These are phyloP conservation scores for Hyles euphorbiae DNA, from an alignment of 1,140 invertebrate species.

Conservation along the genomic window DNA sequence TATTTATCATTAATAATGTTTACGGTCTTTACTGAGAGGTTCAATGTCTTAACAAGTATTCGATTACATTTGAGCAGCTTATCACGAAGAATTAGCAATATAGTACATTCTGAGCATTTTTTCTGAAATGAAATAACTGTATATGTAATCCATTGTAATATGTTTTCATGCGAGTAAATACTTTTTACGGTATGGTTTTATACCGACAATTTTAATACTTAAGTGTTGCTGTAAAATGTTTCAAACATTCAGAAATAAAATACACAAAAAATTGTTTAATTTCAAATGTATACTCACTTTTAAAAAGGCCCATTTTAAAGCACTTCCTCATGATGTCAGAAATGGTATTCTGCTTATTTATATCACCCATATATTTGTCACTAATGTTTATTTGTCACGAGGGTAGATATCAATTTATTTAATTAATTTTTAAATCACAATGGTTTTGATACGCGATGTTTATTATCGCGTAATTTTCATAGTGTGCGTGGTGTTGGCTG, in stretches of 20 bases:
- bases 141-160: too few relatives aligned
- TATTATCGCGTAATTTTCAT: slow-evolving; percentile 8
- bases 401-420: background rate
- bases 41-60: too few relatives aligned
- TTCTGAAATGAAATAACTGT: too few relatives aligned
- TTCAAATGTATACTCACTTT: slow-evolving; percentile 49
- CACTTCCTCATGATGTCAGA: slow-evolving; percentile 61
- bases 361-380: slow-evolving; percentile 42
- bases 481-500: slow-evolving; percentile 23
- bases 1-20: too few relatives aligned
- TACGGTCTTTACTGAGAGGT: too few relatives aligned
- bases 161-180: too few relatives aligned
- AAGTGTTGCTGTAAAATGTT: too few relatives aligned
- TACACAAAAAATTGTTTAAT: background rate
- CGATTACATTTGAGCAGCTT: too few relatives aligned
- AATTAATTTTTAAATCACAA: slow-evolving; percentile 1
- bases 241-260: background rate
- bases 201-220: too few relatives aligned
- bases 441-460: background rate
- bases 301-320: slow-evolving; percentile 66
- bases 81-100: too few relatives aligned
- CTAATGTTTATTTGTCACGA: slow-evolving; percentile 8
- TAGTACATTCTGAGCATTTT: too few relatives aligned
- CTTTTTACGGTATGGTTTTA: too few relatives aligned
- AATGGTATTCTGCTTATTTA: slow-evolving; percentile 45